Base-by-base conservation (phyloP, 2,888 invertebrate genomes). In the Eupithecia inturbata region DNA sequence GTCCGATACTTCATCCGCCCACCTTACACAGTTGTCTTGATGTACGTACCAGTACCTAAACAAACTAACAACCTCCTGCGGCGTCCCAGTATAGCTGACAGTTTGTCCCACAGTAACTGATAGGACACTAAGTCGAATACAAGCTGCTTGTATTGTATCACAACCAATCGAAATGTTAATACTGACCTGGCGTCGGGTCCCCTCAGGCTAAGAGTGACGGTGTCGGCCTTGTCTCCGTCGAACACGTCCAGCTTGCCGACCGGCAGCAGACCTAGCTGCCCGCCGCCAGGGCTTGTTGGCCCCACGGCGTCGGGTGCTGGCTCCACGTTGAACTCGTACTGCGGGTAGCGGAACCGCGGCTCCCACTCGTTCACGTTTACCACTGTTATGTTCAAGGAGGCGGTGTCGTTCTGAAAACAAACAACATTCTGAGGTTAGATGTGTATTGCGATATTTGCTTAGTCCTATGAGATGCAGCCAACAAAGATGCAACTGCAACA, bases 281-380 rank as follows among this genome's bases (percentile, higher is more conserved):
- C 89, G 53, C 57, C 53, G 22, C 57, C 53, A 19, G 45, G n/a
- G 31, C 1, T 64, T 6, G 4, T 62, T 28, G 19, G 31, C 31
- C 14, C 69, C 39, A 0, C 64, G 26, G 22, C 68, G 31, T 19
- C 68, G 67, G 60, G 39, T 14, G 71, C 62, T 0, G 73, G 63
- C 81, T 90, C 88, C 78, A 95, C 93, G 77, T 95, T 95, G 91
- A 98, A 98, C 92, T 98, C 98, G 91, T 98, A 98, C 89, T 97
- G 97, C 7, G 97, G 96, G 90, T 97, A 97, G 1, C 97, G 96
- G 93, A 98, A 98, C 73, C 98, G 95, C 0, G 98, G 98, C 89
- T 98, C 98, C 98, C 98, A 98, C 88, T 98, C 98, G 91, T 98
- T 98, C 12, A 98, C 97, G 88, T 98, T 97, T 81, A 96, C 93